Evolutionary conservation across 2,888 invertebrate genomes (phyloP).

Genomic region (Clunio marinus): DNA sequence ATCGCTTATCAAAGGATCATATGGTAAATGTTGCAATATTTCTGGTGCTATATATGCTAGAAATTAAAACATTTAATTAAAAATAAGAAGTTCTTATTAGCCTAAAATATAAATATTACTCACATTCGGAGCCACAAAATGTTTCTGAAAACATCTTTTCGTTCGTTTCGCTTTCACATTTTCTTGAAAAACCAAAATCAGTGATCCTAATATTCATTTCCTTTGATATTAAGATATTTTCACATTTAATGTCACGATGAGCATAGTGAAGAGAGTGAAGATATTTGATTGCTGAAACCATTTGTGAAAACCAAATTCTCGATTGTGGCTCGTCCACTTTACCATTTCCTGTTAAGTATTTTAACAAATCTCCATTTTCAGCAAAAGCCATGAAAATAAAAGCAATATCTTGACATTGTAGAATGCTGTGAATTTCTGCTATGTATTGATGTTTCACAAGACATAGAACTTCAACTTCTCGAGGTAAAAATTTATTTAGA

Average conservation of each 20-base stretch:
- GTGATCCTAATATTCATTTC: constrained; percentile 86
- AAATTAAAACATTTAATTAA: neutral
- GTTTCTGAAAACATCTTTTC: constrained; percentile 59
- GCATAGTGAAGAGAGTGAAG: constrained; percentile 79
- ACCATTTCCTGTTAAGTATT: constrained; percentile 76
- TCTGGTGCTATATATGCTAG: constrained; percentile 65
- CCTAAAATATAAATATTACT: too few species aligned
- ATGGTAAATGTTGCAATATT: constrained; percentile 85
- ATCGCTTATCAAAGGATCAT: constrained; percentile 84
- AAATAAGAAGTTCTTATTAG: neutral
- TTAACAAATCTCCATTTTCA: constrained; percentile 83
- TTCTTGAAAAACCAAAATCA: constrained; percentile 90
- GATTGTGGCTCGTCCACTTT: constrained; percentile 74
- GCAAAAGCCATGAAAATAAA: constrained; percentile 91
- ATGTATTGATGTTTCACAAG: constrained; percentile 88
- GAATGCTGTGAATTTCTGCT: constrained; percentile 81
- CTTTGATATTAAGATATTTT: constrained; percentile 79
- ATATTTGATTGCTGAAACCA: constrained; percentile 77
- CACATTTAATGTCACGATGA: constrained; percentile 88
- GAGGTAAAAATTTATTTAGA: constrained; percentile 86
- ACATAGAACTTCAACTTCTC: constrained; percentile 84
- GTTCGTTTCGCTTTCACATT: constrained; percentile 68
- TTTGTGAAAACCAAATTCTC: constrained; percentile 80
- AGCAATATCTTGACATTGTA: constrained; percentile 75
- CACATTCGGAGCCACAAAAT: neutral